Base-by-base conservation (phyloP, 1,140 invertebrate species). In the Teleopsis dalmanni region DNA sequence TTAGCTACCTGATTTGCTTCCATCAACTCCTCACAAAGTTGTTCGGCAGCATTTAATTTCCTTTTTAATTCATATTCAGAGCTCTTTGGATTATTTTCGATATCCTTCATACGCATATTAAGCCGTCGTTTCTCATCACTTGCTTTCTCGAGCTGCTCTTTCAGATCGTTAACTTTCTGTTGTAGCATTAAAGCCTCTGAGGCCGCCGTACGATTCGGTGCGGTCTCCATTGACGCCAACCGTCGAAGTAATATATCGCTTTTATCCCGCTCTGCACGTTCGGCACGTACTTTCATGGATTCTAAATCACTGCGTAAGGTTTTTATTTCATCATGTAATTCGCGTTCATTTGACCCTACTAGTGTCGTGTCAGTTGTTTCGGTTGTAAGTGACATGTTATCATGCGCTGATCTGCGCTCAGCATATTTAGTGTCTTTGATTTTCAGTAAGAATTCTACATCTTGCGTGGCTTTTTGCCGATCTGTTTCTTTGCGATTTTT, bases 1-100 rank as follows among this genome's bases (percentile, higher is more conserved):
- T 95, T 94, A 73, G 97, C 87, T 38, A 91, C 85, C 63, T 95
- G 88, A 73, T 98, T 98, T 72, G 98, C 95, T 60, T 96, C 90
- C 84, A 92, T 91, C 2, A 98, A 74, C 54, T 91, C 88, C 67
- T 95, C 90, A 60, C 90, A 90, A 2, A 95, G 75, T 38, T 84
- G 85, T 74, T 97, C 92, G 2, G 90, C 85, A 14, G 87, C 84
- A 46, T 85, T 72, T 14, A 93, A 69, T 72, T 95, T 93, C 1
- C 85, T 81, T 52, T 81, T 74, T 14, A 93, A 71, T 56, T 87
- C 84, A 51, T 88, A 81, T 11, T 78, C 75, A 22, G 25, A 51
- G 7, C 59, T 58, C 48, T 67, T 69, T 3, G 55, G 48, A 38
- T 55, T 44, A 48, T 75, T 70, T 69, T 88, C 84, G 34, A 88